These are phyloP conservation scores for Pipistrellus nathusii DNA, from an alignment of 2,797 vertebrate species.

Conservation along the genomic window DNA sequence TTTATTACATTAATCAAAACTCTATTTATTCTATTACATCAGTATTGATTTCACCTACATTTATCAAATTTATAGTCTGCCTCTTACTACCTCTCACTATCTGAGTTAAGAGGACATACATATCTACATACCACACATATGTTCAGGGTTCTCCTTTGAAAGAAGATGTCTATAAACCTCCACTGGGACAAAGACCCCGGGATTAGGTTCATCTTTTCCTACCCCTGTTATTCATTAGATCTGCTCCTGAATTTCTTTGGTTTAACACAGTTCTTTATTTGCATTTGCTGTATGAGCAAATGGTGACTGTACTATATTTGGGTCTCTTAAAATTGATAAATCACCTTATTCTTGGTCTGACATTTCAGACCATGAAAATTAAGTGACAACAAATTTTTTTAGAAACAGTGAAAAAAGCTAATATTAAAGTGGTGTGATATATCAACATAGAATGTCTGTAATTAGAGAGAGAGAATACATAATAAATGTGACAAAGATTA, in stretches of 20 bases:
- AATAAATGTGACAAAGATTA: neutral
- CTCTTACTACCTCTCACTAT: neutral
- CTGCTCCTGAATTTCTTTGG: neutral
- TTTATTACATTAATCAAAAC: constrained; percentile 73
- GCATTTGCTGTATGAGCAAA: neutral
- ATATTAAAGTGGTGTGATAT: neutral
- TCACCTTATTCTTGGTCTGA: neutral
- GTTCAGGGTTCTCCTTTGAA: neutral
- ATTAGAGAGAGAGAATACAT: neutral
- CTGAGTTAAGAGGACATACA: neutral
- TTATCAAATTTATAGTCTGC: constrained; percentile 54
- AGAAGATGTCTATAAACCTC: neutral
- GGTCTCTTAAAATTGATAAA: neutral
- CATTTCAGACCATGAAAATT: neutral
- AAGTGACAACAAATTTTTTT: neutral
- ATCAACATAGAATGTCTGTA: neutral
- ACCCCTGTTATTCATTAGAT: neutral
- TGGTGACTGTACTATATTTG: neutral
- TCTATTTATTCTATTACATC: constrained; percentile 48
- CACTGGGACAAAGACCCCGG: neutral
- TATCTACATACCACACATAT: neutral
- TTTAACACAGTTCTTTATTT: neutral
- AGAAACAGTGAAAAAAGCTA: constrained; percentile 2
- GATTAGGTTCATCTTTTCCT: neutral
- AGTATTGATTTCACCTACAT: constrained; percentile 68